phyloP scores from a whole-genome alignment of 2,888 invertebrate species.

The Psylliodes chrysocephalus region DNA sequence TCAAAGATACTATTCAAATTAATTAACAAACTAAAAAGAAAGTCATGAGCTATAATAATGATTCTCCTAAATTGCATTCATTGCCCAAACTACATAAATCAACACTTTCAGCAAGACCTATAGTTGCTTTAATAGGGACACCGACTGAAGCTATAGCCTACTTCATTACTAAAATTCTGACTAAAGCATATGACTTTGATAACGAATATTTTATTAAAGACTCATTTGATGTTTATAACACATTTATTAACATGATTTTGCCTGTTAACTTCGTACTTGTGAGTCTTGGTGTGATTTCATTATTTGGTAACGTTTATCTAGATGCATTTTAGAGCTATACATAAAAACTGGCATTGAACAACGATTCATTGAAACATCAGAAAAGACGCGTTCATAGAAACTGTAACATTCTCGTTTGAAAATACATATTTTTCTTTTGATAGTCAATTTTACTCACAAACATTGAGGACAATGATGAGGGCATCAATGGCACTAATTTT shows the following conservation, averaged over 20 bases:
- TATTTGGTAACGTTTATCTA: slow-evolving; percentile 10
- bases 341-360: not conserved
- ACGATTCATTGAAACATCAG: not conserved
- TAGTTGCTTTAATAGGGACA: slow-evolving; percentile 13
- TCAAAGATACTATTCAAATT: not conserved
- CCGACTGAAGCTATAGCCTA: slow-evolving; percentile 6
- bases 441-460: too few relatives aligned
- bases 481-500: not conserved
- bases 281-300: slow-evolving; percentile 7
- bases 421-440: not conserved
- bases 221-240: not conserved
- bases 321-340: not conserved
- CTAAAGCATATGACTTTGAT: slow-evolving; percentile 5
- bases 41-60: not conserved
- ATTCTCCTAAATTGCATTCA: not conserved
- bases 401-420: not conserved
- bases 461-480: not conserved
- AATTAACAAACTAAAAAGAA: slow-evolving; percentile 1
- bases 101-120: slow-evolving; percentile 11
- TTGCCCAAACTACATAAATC: slow-evolving; percentile 22
- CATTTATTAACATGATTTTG: not conserved
- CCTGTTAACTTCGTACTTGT: not conserved
- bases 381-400: not conserved
- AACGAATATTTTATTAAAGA: slow-evolving; percentile 9
- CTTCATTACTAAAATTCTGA: not conserved